A percentile compares a stretch with the other conserved stretches of the same genome.
phyloP scores from a whole-genome alignment of 2,888 invertebrate species.

The Nymphalis urticae region DNA sequence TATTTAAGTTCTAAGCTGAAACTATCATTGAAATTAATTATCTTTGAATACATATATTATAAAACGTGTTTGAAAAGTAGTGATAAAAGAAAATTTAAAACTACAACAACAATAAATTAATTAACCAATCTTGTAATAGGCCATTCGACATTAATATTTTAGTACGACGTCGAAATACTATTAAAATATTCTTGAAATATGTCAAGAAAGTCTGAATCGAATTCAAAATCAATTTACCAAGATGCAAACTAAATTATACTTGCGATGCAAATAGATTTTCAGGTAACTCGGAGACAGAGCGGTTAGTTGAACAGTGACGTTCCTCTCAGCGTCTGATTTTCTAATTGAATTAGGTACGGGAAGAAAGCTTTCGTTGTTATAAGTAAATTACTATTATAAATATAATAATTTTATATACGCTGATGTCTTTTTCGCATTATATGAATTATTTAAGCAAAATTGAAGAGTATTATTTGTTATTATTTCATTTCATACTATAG shows the following conservation, averaged over 20 bases:
- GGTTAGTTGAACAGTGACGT: conserved; percentile 26
- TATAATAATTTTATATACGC: no score
- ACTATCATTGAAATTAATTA: no score
- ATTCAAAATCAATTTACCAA: conserved; percentile 7
- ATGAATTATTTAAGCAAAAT: no score
- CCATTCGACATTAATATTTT: background rate
- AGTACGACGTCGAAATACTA: background rate
- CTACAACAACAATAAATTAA: no score
- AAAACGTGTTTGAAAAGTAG: no score
- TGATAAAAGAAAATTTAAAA: no score
- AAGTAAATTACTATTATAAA: background rate
- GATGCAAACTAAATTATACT: conserved; percentile 19
- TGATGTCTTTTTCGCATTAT: no score
- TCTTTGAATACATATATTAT: no score
- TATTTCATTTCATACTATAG: no score
- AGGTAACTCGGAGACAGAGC: conserved; percentile 25
- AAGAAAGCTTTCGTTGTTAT: background rate
- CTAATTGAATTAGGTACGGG: conserved; percentile 4
- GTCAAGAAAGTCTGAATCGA: background rate
- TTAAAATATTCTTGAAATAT: background rate
- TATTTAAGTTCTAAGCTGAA: no score
- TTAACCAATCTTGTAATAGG: no score
- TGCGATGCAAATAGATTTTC: conserved; percentile 33
- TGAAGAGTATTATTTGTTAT: no score
- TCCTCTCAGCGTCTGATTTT: conserved; percentile 7